Evolutionary conservation across 2,113 vertebrate genomes (phyloP), one percentile per base, ranked within the genome.

Genomic region (Corvus cornix): DNA sequence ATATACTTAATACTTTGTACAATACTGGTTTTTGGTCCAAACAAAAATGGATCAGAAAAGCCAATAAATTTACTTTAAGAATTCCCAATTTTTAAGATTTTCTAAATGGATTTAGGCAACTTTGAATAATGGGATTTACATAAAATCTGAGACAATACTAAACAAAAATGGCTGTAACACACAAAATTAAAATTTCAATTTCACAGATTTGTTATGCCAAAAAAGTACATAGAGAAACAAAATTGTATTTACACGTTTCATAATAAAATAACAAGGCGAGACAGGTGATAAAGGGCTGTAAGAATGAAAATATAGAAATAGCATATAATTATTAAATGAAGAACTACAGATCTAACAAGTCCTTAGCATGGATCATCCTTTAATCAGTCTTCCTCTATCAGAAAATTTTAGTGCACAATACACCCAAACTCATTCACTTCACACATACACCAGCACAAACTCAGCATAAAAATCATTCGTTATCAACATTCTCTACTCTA

Each of bases 11-110:
- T 99, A 99, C 99, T 99, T 99, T 99, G 98, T 99, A 99, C 99
- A 99, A 99, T 99, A 99, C 99, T 99, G 99, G 99, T 99, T 99
- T 98, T 99, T 99, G 99, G 99, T 99, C 99, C 99, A 99, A 99
- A 99, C 99, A 99, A 99, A 99, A 99, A 99, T 99, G 99, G 99
- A 99, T 99, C 99, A 99, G 99, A 99, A 99, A 99, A 99, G 99
- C 99, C 99, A 99, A 99, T 99, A 99, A 98, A 99, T 96, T 99
- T 98, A 99, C 98, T 99, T 98, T 99, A 99, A 99, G 99, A 99
- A 99, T 99, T 98, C 98, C 99, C 99, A 99, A 99, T 99, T 99
- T 99, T 99, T 99, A 98, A 99, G 98, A 98, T 99, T 98, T 98
- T 99, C 98, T 98, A 99, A 99, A 99, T 99, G 99, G 99, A 99